phyloP scores from a whole-genome alignment of 2,797 vertebrate species.

The Poeciliopsis gracilis region DNA sequence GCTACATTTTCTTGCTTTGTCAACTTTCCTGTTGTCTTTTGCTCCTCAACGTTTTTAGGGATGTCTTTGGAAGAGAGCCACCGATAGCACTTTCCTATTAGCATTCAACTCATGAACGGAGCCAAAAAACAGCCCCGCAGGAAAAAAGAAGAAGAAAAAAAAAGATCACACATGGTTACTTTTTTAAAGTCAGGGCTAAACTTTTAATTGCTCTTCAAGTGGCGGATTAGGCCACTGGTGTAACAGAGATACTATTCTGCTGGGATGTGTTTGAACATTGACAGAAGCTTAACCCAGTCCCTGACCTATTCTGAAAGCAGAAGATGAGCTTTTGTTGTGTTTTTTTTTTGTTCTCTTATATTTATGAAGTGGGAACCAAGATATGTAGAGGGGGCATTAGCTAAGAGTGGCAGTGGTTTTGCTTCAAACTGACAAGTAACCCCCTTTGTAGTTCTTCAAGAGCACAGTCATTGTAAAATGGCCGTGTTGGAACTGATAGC shows the following conservation, averaged over 20 bases:
- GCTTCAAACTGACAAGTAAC: conserved; percentile 61
- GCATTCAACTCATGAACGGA: conserved; percentile 60
- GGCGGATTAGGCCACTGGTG: conserved; percentile 78
- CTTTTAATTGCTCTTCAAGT: conserved; percentile 86
- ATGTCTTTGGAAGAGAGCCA: conserved; percentile 66
- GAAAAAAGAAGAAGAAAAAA: conserved; percentile 23
- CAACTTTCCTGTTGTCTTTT: conserved; percentile 32
- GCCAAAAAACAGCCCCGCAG: conserved; percentile 55
- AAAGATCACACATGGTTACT: conserved; percentile 75
- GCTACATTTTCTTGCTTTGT: conserved; percentile 39
- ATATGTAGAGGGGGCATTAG: not conserved
- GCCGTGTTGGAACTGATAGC: conserved; percentile 42
- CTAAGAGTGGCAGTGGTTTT: conserved; percentile 67
- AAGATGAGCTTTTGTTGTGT: conserved; percentile 31
- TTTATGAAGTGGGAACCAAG: conserved; percentile 20
- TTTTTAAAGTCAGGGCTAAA: conserved; percentile 80
- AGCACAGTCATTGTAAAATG: conserved; percentile 20
- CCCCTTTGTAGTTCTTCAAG: conserved; percentile 51
- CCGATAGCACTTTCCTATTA: conserved; percentile 60
- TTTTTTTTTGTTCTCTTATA: conserved; percentile 9
- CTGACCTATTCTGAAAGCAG: conserved; percentile 73
- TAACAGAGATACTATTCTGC: conserved; percentile 77
- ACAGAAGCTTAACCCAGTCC: conserved; percentile 74
- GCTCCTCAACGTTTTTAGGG: conserved; percentile 55
- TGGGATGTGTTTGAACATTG: conserved; percentile 72